Base-by-base conservation (phyloP, 92 coral and sea anemone genomes). In the Umimayanthus chanpuru region DNA sequence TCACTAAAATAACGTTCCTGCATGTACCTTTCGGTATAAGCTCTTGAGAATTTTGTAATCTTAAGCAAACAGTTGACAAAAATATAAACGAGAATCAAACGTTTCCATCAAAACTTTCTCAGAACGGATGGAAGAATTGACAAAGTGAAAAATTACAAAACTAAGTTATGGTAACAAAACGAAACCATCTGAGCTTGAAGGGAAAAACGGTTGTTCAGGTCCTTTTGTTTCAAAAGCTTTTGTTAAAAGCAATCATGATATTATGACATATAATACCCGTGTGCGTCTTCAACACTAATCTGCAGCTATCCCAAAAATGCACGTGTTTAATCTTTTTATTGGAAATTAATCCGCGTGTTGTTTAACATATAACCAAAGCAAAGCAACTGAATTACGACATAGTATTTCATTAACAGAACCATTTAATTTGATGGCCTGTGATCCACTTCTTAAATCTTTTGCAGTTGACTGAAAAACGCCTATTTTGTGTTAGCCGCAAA, bases 271-370 rank as follows among this genome's bases (percentile, higher is more conserved):
- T 26, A 15, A 10, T 32, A 73, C 58, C 58, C 65, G 71, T 56
- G 84, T 80, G 71, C 71, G 29, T 83, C 77, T 47, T 70, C 61
- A 15, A 70, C 77, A 50, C 21, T 93, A 90, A 93, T 92, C 96
- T 89, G 88, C 74, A 89, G 70, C 90, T 92, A 94, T 94, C 98
- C 93, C 76, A 93, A 94, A 94, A 93, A 94, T 94, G 98, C 94
- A 86, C 81, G 89, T 89, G 80, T 89, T 77, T 94, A 90, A 94
- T 94, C 95, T 91, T 88, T 94, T 93, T 91, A 94, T 94, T 93
- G 90, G 92, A 93, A 91, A 88, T 91, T 94, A 94, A 94, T 88
- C 98, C 90, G 71, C 79, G 85, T 79, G 86, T 90, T 94, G 86
- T 86, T 92, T 86, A 80, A 70, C 81, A 81, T 86, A 86, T 89